Evolutionary conservation across 2,797 vertebrate genomes (phyloP), one percentile per base, ranked within the genome.

Genomic region (Pitangus sulphuratus): DNA sequence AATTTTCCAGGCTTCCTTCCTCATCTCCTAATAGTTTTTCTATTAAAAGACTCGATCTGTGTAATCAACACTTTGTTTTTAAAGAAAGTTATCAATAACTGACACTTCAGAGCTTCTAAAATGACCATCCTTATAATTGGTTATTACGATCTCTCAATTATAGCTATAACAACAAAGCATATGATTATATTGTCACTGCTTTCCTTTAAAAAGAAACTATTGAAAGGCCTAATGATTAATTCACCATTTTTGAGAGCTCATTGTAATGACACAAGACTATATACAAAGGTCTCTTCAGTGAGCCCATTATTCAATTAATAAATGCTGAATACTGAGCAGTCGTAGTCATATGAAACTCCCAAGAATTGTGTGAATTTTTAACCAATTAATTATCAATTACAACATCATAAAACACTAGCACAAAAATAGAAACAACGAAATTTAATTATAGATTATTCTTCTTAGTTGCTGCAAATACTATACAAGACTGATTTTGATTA

Each of bases 341-440:
- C 95, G 91, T 26, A 98, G 93, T 97, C 96, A 98, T 92, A 97
- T 94, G 97, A 98, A 98, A 97, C 95, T 97, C 94, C 82, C 94
- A 97, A 97, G 96, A 95, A 97, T 50, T 96, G 93, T 95, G 95
- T 96, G 97, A 97, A 95, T 98, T 98, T 97, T 98, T 98, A 97
- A 97, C 97, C 98, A 98, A 98, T 98, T 98, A 98, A 98, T 98
- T 98, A 98, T 98, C 98, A 98, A 98, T 98, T 98, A 98, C 97
- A 97, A 97, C 97, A 98, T 97, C 97, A 97, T 97, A 98, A 98
- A 98, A 98, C 98, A 98, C 96, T 93, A 98, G 97, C 93, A 98
- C 95, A 98, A 98, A 98, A 98, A 98, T 97, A 98, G 97, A 98
- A 98, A 97, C 98, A 98, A 98, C 95, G 93, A 97, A 97, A 98